Base-by-base conservation (phyloP, 2,113 vertebrate genomes). In the Chaetodon auriga region DNA sequence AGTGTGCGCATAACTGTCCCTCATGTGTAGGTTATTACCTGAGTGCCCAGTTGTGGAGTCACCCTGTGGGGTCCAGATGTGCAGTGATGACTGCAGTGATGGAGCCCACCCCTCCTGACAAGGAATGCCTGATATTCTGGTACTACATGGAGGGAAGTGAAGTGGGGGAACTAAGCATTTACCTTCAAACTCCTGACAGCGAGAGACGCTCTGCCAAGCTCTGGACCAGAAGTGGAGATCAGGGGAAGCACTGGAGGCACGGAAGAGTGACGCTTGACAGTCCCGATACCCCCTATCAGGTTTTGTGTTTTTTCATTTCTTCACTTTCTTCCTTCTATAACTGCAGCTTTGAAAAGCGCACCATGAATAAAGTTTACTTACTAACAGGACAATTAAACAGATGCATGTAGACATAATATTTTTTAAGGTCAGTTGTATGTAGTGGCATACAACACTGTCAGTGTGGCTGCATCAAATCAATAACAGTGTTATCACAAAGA, bases 41-140 rank as follows among this genome's bases (percentile, higher is more conserved):
- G 69, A 95, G 95, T 68, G 93, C 95, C 41, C 89, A 92, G 65
- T 66, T 94, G 61, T 95, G 94, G 95, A 85, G 71, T 60, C 83
- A 90, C 16, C 77, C 86, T 23, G 55, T 30, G 1, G 92, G 86
- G 5, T 89, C 89, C 78, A 89, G 46, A 77, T 85, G 53, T 0
- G 54, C 89, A 1, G 87, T 95, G 46, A 57, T 71, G 68, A 94
- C 90, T 1, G 80, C 71, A 3, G 38, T 83, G 38, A 87, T 93
- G 82, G 87, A 91, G 36, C 86, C 94, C 14, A 94, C 94, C 1
- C 78, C 91, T 4, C 43, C 75, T 60, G 85, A 86, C 0, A 94
- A 94, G 9, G 94, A 95, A 64, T 96, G 95, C 69, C 89, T 95
- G 19, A 92, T 93, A 75, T 96, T 96, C 85, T 96, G 94, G 94